These are phyloP conservation scores for Megalurothrips usitatus DNA, from an alignment of 2,888 invertebrate species.

Conservation along the genomic window DNA sequence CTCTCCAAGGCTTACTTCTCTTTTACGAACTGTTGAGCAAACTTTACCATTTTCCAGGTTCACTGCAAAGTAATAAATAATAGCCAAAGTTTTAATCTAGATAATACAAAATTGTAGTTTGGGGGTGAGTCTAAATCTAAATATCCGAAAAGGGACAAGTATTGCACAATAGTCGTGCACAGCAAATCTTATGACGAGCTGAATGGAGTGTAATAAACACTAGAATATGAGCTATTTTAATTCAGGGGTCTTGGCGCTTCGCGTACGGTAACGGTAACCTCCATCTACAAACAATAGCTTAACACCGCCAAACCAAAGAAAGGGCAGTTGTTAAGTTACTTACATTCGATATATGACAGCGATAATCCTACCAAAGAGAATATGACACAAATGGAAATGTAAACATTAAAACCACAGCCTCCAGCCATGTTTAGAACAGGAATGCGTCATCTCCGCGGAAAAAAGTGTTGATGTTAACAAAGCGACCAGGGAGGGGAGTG, in stretches of 20 bases:
- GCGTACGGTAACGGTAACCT: background rate
- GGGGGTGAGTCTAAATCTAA: background rate
- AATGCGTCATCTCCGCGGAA: background rate
- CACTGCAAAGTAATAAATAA: constrained; percentile 34
- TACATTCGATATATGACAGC: background rate
- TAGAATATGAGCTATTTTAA: background rate
- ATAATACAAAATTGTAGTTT: background rate
- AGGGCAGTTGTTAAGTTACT: background rate
- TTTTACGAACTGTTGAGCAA: constrained; percentile 33
- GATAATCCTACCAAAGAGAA: background rate
- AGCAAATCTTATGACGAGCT: background rate
- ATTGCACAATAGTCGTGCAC: background rate
- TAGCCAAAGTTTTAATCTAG: background rate
- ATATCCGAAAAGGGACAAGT: too few relatives aligned
- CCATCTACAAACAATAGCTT: background rate
- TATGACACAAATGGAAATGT: background rate
- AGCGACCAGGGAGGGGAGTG: background rate
- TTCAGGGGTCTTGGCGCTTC: background rate
- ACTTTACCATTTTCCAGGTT: constrained; percentile 37
- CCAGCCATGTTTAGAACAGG: background rate
- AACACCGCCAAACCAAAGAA: background rate
- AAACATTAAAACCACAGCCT: background rate
- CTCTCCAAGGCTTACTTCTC: constrained; percentile 37
- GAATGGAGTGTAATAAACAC: background rate
- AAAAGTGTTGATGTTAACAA: background rate